Conservation (phyloP, 2,888 invertebrate species). For the Tipula helvola region DNA sequence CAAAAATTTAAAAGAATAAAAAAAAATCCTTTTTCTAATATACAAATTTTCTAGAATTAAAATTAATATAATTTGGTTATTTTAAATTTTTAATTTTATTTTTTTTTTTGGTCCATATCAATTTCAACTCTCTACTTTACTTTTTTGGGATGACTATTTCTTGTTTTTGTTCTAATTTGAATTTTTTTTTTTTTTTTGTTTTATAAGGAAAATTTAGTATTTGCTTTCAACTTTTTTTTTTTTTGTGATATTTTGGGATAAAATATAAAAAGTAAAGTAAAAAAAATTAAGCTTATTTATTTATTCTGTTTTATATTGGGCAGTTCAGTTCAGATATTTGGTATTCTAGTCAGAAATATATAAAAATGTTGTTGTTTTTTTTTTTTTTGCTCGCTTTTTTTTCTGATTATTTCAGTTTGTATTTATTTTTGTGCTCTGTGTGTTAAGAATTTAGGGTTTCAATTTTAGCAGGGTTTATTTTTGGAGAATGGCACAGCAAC, state of each 20-base stretch:
- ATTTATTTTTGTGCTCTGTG: neutral
- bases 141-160: neutral
- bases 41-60: neutral
- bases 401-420: neutral
- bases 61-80: neutral
- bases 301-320: neutral
- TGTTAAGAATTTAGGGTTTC: neutral
- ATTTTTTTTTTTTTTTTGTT: neutral
- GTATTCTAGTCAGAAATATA: neutral
- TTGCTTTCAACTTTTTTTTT: neutral
- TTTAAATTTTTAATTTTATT: neutral
- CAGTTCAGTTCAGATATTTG: neutral
- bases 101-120: constrained; percentile 4
- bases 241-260: neutral
- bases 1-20: neutral
- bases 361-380: neutral
- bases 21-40: neutral
- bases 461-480: neutral
- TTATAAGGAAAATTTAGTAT: neutral
- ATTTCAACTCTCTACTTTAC: neutral
- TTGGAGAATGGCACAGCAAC: neutral
- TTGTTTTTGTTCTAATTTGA: neutral
- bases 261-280: neutral
- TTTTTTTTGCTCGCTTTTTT: neutral
- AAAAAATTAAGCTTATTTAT: neutral